Evolutionary conservation across 2,797 vertebrate genomes (phyloP), one percentile per base, ranked within the genome.

Genomic region (Gambelia wislizenii): DNA sequence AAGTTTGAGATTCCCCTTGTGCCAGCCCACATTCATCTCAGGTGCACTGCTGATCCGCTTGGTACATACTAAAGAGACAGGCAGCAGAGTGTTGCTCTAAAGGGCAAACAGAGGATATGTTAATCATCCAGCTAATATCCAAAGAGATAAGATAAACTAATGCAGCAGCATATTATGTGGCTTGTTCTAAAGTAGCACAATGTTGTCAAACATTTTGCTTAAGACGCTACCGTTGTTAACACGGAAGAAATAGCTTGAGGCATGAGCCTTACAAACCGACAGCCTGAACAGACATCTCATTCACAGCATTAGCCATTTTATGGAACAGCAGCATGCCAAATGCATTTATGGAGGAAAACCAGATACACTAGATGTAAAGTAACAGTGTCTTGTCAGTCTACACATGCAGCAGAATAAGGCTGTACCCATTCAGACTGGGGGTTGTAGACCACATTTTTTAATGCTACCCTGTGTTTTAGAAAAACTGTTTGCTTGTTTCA

Each of bases 81-180:
- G 69, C 49, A 80, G 61, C 77, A 61, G 2, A 86, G 92, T 91
- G 56, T 0, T 5, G 88, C 49, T 86, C 90, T 89, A 92, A 92
- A 91, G 92, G 2, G 52, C 59, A 78, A 67, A 72, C 56, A 84
- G 89, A 94, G 87, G 92, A 91, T 54, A 86, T 20, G 86, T 90
- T 70, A 88, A 89, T 85, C 85, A 87, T 75, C 72, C 80, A 83
- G 85, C 59, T 74, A 84, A 93, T 93, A 95, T 89, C 90, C 92
- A 30, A 92, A 90, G 74, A 94, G 90, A 89, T 92, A 92, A 93
- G 93, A 87, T 90, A 92, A 77, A 47, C 79, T 84, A 93, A 87
- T 59, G 85, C 79, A 90, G 85, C 18, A 77, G 84, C 78, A 76
- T 70, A 86, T 59, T 79, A 78, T 84, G 49, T 39, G 87, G 69